Evolutionary conservation across 1,140 invertebrate genomes (phyloP), one percentile per base, ranked within the genome.

Genomic region (Lordiphosa stackelbergi): DNA sequence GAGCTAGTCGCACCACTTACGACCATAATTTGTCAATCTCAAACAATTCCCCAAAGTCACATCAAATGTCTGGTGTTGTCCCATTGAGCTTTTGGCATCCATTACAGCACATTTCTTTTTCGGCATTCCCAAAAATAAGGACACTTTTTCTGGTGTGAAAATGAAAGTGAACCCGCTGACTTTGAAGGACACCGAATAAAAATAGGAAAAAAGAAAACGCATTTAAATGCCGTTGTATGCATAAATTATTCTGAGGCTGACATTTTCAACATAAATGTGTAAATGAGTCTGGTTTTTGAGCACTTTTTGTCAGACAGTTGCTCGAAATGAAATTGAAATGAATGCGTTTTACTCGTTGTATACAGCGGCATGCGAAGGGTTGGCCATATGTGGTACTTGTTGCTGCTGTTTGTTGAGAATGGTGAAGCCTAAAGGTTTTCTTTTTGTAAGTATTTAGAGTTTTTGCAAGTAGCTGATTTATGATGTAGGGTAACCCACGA

Each of bases 1-100:
- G 46, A 53, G 75, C 71, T 83, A 81, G 83, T 75, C 77, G 77
- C 64, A 66, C 68, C 77, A 83, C 75, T 81, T 83, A 81, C 55
- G 68, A 63, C 52, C 63, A 72, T 83, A 83, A 81, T 81, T 81
- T 83, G 75, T 83, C 75, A 83, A 83, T 81, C 81, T 81, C 70
- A 81, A 81, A 72, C 71, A 81, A 81, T 83, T 83, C 72, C 68
- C 72, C 19, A 55, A 63, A 69, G 60, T 61, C 60, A 54, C 74
- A 79, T 78, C 79, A 78, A 79, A 58, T 70, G 60, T 69, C 69
- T 70, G 54, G 35, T 49, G 40, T 10, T 66, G 58, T 55, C 53
- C 16, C 13, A 34, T 51, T 66, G 71, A 61, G 71, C 70, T 79
- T 78, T 78, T 78, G 74, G 61, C 70, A 79, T 69, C 73, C 73